Evolutionary conservation across 1,140 invertebrate genomes (phyloP).

Genomic region (Aphidius gifuensis): DNA sequence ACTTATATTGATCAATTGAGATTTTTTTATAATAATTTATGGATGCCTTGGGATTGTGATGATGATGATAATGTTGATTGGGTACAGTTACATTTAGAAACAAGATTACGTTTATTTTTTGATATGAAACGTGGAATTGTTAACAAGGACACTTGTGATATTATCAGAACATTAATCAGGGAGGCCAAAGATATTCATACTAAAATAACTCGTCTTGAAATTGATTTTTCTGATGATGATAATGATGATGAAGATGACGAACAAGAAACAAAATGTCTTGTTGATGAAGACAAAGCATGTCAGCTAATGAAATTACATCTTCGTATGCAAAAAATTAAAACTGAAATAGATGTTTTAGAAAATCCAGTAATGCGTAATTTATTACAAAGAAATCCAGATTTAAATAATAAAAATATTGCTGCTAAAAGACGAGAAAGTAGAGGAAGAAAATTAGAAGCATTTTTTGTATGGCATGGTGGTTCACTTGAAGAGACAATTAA

Average conservation of each 20-base stretch:
- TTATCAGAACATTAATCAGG: constrained; percentile 57
- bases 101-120: constrained; percentile 59
- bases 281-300: constrained; percentile 47
- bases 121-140: constrained; percentile 58
- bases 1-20: constrained; percentile 50
- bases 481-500: constrained; percentile 51
- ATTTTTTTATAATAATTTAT: constrained; percentile 62
- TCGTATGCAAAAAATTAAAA: constrained; percentile 59
- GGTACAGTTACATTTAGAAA: constrained; percentile 57
- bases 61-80: constrained; percentile 59
- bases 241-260: constrained; percentile 29
- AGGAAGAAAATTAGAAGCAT: constrained; percentile 37
- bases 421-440: constrained; percentile 31
- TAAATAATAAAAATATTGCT: constrained; percentile 34
- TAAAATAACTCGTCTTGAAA: constrained; percentile 52
- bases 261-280: constrained; percentile 29
- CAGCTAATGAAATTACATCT: constrained; percentile 59
- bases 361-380: constrained; percentile 60
- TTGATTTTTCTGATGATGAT: constrained; percentile 53
- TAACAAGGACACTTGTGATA: constrained; percentile 53
- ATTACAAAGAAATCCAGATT: constrained; percentile 39
- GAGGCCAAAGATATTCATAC: constrained; percentile 58
- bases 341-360: constrained; percentile 62
- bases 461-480: constrained; percentile 56
- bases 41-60: constrained; percentile 66